Conservation (phyloP, 2,113 vertebrate species). For the Psammodynastes pulverulentus region DNA sequence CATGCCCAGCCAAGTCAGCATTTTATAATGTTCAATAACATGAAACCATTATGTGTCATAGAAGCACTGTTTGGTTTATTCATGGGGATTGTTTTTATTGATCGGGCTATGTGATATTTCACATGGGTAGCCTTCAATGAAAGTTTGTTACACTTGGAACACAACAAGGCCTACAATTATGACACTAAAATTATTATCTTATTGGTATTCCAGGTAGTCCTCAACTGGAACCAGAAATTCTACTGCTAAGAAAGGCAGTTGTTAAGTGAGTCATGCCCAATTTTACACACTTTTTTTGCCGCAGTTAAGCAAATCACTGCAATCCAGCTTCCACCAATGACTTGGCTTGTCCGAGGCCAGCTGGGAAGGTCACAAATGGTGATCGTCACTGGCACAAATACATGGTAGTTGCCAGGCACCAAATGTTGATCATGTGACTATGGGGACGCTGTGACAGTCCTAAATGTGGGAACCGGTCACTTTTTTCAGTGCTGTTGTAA, state of each 20-base stretch:
- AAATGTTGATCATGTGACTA: not conserved
- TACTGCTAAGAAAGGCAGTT: not conserved
- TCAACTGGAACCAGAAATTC: not conserved
- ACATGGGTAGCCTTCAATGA: not conserved
- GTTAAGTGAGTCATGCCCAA: not conserved
- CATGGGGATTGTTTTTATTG: not conserved
- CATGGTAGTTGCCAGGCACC: not conserved
- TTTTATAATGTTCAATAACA: not conserved
- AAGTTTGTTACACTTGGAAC: not conserved
- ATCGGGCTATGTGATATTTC: not conserved
- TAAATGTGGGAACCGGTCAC: not conserved
- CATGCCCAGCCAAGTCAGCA: not conserved
- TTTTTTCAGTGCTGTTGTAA: not conserved
- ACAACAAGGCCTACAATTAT: not conserved
- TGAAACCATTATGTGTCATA: not conserved
- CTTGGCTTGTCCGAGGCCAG: not conserved
- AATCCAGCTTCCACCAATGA: not conserved
- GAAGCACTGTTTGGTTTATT: not conserved
- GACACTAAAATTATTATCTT: not conserved
- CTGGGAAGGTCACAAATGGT: not conserved
- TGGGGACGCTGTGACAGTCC: not conserved
- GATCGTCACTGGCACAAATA: not conserved
- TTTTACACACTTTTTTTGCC: not conserved
- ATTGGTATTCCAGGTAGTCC: not conserved
- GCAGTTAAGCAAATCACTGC: not conserved